Base-by-base conservation (phyloP, 92 coral and sea anemone species). In the Metridium senile region DNA sequence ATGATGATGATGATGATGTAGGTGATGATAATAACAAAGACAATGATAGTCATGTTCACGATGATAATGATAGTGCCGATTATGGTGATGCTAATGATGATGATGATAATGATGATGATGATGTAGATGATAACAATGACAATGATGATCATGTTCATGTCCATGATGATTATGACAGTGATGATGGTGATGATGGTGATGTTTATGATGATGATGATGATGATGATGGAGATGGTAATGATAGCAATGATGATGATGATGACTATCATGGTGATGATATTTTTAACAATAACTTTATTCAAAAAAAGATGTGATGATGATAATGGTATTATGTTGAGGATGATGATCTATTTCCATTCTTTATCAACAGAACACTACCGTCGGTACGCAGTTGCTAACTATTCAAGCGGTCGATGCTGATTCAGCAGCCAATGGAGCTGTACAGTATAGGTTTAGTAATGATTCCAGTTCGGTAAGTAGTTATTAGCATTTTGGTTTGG, bases 361-460 rank as follows among this genome's bases (percentile, higher is more conserved):
- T 20, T 54, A 54, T 54, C 23, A 69, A 30, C 54, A 94, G 98
- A 92, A 94, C 66, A 79, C 77, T 74, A 87, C 94, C 10, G 35
- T 73, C 19, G 86, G 87, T 17, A 47, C 87, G 21, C n/a, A 46
- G 27, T 67, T 95, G 57, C 49, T 79, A 26, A 79, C 81, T 74
- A 86, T 95, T 11, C 33, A 66, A 20, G 99, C 99, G 2, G 62
- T 29, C 0, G 99, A 95, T 61, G 80, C 74, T 0, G 99, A 95
- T 73, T 1, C 9, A 9, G 82, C 87, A 1, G 62, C 58, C 20
- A 84, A 88, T 68, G 74, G 32, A 22, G 57, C 32, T n/a, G 77
- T 95, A 18, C 76, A 56, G 9, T 95, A 92, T 79, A 84, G 66
- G 61, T 95, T 95, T 70, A 86, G 95, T 13, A 86, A 79, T 33